Conservation (phyloP, 2,888 invertebrate genomes). For the Alsophila aescularia region DNA sequence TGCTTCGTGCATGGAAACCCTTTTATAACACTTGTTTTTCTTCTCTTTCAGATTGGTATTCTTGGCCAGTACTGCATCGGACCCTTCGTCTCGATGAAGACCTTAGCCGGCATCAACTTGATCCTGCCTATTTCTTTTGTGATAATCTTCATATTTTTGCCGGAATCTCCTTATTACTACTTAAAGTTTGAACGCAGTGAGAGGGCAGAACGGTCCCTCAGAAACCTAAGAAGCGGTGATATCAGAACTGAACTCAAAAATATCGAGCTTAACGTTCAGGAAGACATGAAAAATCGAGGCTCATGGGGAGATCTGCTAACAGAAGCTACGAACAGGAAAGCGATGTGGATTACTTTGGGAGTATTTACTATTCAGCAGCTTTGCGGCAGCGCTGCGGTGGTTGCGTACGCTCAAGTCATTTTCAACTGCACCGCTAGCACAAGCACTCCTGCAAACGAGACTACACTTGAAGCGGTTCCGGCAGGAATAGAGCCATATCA, state of each 20-base stretch:
- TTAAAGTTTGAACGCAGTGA: conserved; percentile 79
- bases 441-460: conserved; percentile 49
- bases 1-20: background rate
- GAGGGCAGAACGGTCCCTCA: conserved; percentile 84
- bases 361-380: conserved; percentile 86
- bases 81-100: conserved; percentile 82
- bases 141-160: conserved; percentile 84
- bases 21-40: conserved; percentile 24
- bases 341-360: conserved; percentile 85
- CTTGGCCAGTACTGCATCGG: conserved; percentile 86
- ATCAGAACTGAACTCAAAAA: conserved; percentile 82
- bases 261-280: conserved; percentile 80
- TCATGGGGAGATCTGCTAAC: conserved; percentile 81
- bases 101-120: conserved; percentile 82
- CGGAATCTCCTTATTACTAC: conserved; percentile 88
- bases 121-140: conserved; percentile 83
- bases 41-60: conserved; percentile 82
- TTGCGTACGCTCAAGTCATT: conserved; percentile 86
- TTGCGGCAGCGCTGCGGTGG: conserved; percentile 86
- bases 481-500: conserved; percentile 76
- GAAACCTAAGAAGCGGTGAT: conserved; percentile 84
- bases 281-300: conserved; percentile 80
- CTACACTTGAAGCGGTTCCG: conserved; percentile 35
- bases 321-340: conserved; percentile 84
- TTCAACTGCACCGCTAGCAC: conserved; percentile 72